These are phyloP conservation scores for Eucera pruinosa DNA, from an alignment of 2,888 invertebrate genomes.

Conservation along the genomic window DNA sequence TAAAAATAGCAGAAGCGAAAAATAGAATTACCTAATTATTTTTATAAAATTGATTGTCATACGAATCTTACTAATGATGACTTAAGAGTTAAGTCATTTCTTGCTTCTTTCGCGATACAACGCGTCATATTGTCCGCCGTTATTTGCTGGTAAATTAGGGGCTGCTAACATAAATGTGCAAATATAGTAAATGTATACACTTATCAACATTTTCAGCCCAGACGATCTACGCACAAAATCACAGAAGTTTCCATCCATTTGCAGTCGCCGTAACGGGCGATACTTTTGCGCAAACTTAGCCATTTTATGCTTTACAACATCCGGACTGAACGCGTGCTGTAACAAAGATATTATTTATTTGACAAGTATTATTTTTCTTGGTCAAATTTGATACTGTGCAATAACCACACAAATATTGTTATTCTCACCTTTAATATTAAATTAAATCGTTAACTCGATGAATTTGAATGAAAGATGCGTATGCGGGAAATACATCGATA, in stretches of 20 bases:
- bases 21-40: not conserved
- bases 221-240: too few relatives aligned
- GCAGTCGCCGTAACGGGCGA: too few relatives aligned
- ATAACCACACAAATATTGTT: too few relatives aligned
- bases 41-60: conserved; percentile 8
- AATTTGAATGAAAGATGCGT: not conserved
- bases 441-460: not conserved
- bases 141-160: not conserved
- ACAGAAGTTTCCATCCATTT: too few relatives aligned
- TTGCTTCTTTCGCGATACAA: not conserved
- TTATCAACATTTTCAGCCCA: too few relatives aligned
- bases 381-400: too few relatives aligned
- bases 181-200: not conserved
- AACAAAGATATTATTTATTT: too few relatives aligned
- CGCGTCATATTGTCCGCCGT: not conserved
- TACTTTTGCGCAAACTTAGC: too few relatives aligned
- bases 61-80: not conserved
- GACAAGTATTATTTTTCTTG: too few relatives aligned
- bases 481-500: not conserved
- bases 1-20: not conserved
- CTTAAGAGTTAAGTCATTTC: too few relatives aligned
- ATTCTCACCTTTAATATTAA: not conserved
- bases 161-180: not conserved
- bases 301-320: too few relatives aligned
- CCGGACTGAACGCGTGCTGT: too few relatives aligned